Evolutionary conservation across 2,888 invertebrate genomes (phyloP), one percentile per base, ranked within the genome.

Genomic region (Diogma glabrata): DNA sequence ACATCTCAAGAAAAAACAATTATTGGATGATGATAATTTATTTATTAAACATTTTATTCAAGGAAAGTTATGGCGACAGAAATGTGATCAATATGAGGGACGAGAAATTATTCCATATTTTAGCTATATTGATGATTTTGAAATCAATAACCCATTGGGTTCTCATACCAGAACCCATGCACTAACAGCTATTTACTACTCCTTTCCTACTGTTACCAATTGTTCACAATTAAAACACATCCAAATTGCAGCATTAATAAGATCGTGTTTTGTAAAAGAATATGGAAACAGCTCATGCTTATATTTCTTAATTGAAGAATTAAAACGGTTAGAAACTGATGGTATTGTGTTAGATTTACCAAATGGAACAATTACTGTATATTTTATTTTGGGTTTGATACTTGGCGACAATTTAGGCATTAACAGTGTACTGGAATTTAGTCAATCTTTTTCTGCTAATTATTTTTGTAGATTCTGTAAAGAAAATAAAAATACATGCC

Each of bases 91-190:
- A 3, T 40, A 40, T 40, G 10, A 40, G 19, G 20, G 12, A 1
- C 40, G 19, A 4, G 20, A 19, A 19, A 19, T 7, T 40, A 12
- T 40, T 40, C 40, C 40, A 3, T 40, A 40, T 40, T 40, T 40
- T 19, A 17, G 17, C 4, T 40, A 40, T 40, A 40, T 40, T 19
- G 40, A 40, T 40, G 40, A 40, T 40, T 40, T 40, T 40, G 40
- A 40, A 19, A 19, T 40, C 8, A 40, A 19, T 19, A 40, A 40
- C 12, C 40, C 40, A 2, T 40, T 40, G 40, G 40, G 40, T 19
- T 40, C 40, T 40, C 40, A 40, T 40, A 40, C 17, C 9, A 20
- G 40, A 2, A 4, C 40, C 8, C 40, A 40, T 40, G 6, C 40
- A 19, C 2, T 40, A 4, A 40, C 40, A 17, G 40, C 40, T 7